Base-by-base conservation (phyloP, 64 coral and sea anemone species). In the Platygyra sinensis region DNA sequence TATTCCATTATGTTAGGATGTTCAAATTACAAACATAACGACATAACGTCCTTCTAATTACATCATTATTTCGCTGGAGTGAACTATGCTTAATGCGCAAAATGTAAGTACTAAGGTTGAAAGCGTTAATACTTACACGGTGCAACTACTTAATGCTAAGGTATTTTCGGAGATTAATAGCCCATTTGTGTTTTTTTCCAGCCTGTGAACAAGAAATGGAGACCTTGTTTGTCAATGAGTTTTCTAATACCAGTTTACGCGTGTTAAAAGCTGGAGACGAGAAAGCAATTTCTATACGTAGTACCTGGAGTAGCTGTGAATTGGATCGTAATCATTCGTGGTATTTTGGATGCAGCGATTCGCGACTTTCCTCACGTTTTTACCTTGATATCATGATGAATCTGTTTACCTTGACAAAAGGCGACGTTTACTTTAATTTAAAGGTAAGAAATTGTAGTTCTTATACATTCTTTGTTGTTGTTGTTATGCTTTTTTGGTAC, bases 271-370 rank as follows among this genome's bases (percentile, higher is more conserved):
- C 14, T n/a, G 81, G 81, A 15, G 81, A 85, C 25, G 81, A 85
- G 63, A 85, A 51, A 29, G 12, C 33, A 17, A 38, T 85, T 71
- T 65, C 62, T 29, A 19, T 85, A 72, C 20, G 12, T 11, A 51
- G n/a, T 22, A 39, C 8, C 22, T 85, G 63, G 30, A 50, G 20
- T 11, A 71, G 63, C 22, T 85, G 81, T 12, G 63, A 25, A 14
- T 11, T 85, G 4, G 39, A 85, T 19, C 36, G 2, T 14, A 51
- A 50, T 2, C 17, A 71, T 50, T 71, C 81, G 22, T 85, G 81
- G 81, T 85, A 85, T 25, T 85, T 71, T 71, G 81, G 39, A 51
- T 85, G 81, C 8, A 71, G 64, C 42, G 62, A 19, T 50, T 72
- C 81, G 12, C 81, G 81, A 25, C 81, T 85, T 69, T 71, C 64